Evolutionary conservation across 2,888 invertebrate species (phyloP).

Genomic region (Folsomia candida): DNA sequence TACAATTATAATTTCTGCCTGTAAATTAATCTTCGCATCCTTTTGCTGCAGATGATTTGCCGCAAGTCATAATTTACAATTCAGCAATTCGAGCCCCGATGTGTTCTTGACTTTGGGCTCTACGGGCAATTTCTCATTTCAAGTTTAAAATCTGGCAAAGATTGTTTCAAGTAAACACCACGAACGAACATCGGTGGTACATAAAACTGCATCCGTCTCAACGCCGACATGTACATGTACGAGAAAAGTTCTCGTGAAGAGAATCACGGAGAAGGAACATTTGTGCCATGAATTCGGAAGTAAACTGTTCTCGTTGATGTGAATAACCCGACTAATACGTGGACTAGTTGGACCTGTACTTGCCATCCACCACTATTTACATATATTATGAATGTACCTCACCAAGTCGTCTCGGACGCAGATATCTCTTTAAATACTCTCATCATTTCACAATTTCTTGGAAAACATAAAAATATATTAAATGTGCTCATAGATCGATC

Average conservation of each 20-base stretch:
- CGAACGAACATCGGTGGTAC: background rate
- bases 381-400: too few species aligned
- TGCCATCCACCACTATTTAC: too few species aligned
- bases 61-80: background rate
- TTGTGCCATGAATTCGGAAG: background rate
- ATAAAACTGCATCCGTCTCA: background rate
- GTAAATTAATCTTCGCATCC: slow-evolving; percentile 1
- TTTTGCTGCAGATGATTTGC: background rate
- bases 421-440: too few species aligned
- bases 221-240: too few species aligned
- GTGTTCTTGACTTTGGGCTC: too few species aligned
- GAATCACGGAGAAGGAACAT: background rate
- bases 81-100: too few species aligned
- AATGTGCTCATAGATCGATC: too few species aligned
- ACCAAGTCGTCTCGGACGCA: too few species aligned
- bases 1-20: background rate
- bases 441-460: too few species aligned
- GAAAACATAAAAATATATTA: too few species aligned
- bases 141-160: background rate
- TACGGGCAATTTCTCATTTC: background rate
- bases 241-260: background rate
- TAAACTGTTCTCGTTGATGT: background rate
- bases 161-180: background rate
- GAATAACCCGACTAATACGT: too few species aligned
- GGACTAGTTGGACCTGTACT: too few species aligned